A percentile compares a stretch with the other conserved stretches of the same genome.
Evolutionary conservation across 2,113 vertebrate species (phyloP).

Genomic region (Pao palembangensis): DNA sequence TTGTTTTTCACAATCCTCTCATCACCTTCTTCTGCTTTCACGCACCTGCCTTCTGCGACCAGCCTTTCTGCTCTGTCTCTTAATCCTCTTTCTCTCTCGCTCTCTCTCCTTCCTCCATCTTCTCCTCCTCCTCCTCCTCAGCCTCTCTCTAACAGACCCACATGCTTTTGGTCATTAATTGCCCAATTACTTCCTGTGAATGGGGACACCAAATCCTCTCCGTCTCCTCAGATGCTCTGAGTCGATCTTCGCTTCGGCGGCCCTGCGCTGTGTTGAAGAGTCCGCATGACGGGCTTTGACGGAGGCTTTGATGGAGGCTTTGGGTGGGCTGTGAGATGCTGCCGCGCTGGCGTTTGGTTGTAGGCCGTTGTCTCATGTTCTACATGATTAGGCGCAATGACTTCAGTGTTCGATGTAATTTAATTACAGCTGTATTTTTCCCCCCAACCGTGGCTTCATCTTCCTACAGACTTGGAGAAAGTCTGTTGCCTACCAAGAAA

Average conservation of each 20-base stretch:
- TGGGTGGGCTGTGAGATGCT: conserved; percentile 48
- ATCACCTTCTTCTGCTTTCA: not conserved
- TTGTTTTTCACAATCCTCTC: not conserved
- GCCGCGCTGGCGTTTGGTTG: conserved; percentile 4
- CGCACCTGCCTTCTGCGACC: not conserved
- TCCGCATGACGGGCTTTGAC: conserved; percentile 59
- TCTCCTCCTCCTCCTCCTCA: conserved; percentile 21
- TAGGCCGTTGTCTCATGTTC: conserved; percentile 1
- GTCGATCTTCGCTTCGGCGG: conserved; percentile 40
- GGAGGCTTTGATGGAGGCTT: conserved; percentile 48
- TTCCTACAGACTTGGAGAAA: conserved; percentile 5
- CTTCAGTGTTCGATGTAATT: conserved; percentile 12
- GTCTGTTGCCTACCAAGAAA: too few species aligned
- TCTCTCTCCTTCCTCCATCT: conserved; percentile 7
- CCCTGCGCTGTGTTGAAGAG: conserved; percentile 51
- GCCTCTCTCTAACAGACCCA: conserved; percentile 70
- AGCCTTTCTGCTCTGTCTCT: not conserved
- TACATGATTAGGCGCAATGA: conserved; percentile 21
- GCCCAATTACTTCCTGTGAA: conserved; percentile 74
- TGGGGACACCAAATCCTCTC: conserved; percentile 74
- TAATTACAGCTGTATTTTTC: conserved; percentile 13
- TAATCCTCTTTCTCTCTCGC: not conserved
- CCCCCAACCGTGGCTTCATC: conserved; percentile 6
- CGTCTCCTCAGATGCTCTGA: conserved; percentile 49
- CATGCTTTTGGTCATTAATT: conserved; percentile 76